Conservation (phyloP, 2,888 invertebrate genomes). For the Graphium colonna region DNA sequence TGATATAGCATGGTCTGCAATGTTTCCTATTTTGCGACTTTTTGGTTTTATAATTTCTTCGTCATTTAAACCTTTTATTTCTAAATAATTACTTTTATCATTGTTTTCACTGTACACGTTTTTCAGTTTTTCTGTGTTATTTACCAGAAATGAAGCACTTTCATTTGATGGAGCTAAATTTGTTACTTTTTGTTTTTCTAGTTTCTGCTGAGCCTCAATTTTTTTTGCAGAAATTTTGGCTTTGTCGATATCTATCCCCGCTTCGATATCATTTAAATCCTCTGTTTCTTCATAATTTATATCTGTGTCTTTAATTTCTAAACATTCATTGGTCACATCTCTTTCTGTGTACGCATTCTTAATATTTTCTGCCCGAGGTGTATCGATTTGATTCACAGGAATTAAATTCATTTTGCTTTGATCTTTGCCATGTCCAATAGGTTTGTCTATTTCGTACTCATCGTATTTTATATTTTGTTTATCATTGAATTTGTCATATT, state of each 20-base stretch:
- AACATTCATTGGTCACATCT: conserved; percentile 39
- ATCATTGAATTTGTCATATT: conserved; percentile 39
- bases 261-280: neutral
- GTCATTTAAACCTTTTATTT: too few species aligned
- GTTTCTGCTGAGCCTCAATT: neutral
- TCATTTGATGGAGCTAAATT: too few species aligned
- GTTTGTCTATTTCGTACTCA: conserved; percentile 6
- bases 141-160: too few species aligned
- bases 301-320: conserved; percentile 36
- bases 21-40: conserved; percentile 45
- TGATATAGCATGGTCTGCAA: conserved; percentile 41
- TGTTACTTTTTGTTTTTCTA: neutral
- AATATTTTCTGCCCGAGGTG: conserved; percentile 43
- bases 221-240: neutral
- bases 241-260: neutral
- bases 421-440: conserved; percentile 12
- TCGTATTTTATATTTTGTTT: conserved; percentile 29
- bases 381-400: conserved; percentile 47
- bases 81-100: too few species aligned
- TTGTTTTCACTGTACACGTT: too few species aligned
- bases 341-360: conserved; percentile 46
- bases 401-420: conserved; percentile 39
- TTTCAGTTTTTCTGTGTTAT: too few species aligned
- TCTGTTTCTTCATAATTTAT: neutral
- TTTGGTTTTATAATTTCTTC: conserved; percentile 27